Base-by-base conservation (phyloP, 2,113 vertebrate species). In the Apteryx mantelli region DNA sequence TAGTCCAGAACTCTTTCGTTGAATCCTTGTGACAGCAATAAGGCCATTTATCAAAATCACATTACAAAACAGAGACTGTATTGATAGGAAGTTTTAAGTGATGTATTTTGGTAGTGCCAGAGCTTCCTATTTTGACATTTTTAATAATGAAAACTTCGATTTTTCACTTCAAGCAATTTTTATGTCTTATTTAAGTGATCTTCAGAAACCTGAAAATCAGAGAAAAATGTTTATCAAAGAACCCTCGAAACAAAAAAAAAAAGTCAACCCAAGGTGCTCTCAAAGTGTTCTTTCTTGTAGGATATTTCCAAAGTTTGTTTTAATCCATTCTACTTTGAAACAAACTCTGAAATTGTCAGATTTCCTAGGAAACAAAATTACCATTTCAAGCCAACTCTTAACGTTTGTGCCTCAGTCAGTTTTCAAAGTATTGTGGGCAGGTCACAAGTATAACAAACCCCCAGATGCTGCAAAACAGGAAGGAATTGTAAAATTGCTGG, bases 401-500 rank as follows among this genome's bases (percentile, higher is more conserved):
- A 38, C 3, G 32, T 55, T 80, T 66, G 26, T 32, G 70, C 61
- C 44, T 93, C 1, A 3, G 61, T 42, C 79, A 40, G 52, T 56
- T 83, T 88, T 91, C 58, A 38, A 50, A 88, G 70, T 28, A 20
- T 76, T 69, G 38, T 53, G 78, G 88, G 69, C 56, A 86, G 77
- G 58, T 96, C 79, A 81, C 88, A 90, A 81, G 82, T 69, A 84
- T 81, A 93, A 75, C 44, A 88, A 89, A 81, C 36, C 50, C 61
- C 42, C 22, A 61, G 73, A 95, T 53, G 61, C 52, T 92, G 82
- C 85, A 91, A 94, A 97, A 95, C 94, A 97, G 97, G 97, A 97
- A 97, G 88, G 93, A 94, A 96, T 65, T 94, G 82, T 94, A 95
- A 85, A 89, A 61, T 38, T 46, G 32, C 40, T 63, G 40, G 56